These are phyloP conservation scores for Mesoligia furuncula DNA, from an alignment of 2,888 invertebrate genomes.

Conservation along the genomic window DNA sequence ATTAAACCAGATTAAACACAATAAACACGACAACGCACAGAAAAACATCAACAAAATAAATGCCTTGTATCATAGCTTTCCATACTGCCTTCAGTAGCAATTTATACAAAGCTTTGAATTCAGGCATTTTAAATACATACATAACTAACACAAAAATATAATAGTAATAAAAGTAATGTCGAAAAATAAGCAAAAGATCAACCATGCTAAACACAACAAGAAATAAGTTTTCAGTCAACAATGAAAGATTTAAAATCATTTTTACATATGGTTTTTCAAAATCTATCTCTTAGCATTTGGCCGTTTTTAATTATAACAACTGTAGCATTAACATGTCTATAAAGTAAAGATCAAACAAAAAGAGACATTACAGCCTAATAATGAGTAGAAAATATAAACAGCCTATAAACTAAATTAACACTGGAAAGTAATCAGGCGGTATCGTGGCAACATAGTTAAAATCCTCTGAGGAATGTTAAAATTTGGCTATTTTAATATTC, in stretches of 20 bases:
- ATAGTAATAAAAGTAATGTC: slow-evolving; percentile 33
- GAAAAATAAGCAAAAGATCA: slow-evolving; percentile 31
- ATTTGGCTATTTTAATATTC: slow-evolving; percentile 82
- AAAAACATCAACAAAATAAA: slow-evolving; percentile 30
- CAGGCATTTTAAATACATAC: slow-evolving; percentile 33
- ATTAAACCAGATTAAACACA: slow-evolving; percentile 7
- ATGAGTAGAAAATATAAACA: slow-evolving; percentile 36
- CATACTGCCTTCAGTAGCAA: slow-evolving; percentile 17
- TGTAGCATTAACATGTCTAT: slow-evolving; percentile 27
- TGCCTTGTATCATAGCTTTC: slow-evolving; percentile 10
- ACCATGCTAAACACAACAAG: slow-evolving; percentile 33
- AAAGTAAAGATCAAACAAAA: slow-evolving; percentile 44
- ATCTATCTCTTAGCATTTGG: slow-evolving; percentile 7
- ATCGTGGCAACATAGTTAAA: slow-evolving; percentile 36
- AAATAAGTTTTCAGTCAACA: slow-evolving; percentile 33
- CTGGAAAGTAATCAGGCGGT: slow-evolving; percentile 67
- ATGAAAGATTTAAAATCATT: slow-evolving; percentile 17
- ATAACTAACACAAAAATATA: slow-evolving; percentile 37
- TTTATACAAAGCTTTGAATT: slow-evolving; percentile 25
- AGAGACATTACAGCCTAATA: slow-evolving; percentile 38
- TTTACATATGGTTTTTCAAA: slow-evolving; percentile 19
- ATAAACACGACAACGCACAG: slow-evolving; percentile 10
- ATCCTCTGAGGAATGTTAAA: slow-evolving; percentile 69
- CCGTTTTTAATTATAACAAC: slow-evolving; percentile 34
- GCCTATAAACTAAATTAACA: slow-evolving; percentile 53